A percentile compares a stretch with the other conserved stretches of the same genome.
Conservation (phyloP, 2,797 vertebrate species). For the Phoebastria nigripes region DNA sequence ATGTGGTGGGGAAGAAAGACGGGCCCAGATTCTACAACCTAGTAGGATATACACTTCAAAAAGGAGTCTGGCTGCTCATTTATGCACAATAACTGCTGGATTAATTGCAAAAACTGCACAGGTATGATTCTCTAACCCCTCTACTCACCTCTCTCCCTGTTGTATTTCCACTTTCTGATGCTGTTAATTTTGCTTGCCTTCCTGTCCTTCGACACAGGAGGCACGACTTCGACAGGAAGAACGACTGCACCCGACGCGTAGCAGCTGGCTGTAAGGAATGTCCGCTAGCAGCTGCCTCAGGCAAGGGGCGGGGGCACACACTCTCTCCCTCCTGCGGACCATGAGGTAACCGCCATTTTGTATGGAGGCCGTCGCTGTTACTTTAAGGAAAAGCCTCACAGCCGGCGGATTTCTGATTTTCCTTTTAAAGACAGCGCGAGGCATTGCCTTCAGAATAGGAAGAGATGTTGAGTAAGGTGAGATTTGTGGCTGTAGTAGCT, state of each 20-base stretch:
- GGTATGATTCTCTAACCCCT: fast-evolving
- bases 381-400: no score
- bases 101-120: background rate
- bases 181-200: background rate
- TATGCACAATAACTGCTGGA: fast-evolving
- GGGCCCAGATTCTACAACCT: fast-evolving
- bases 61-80: background rate
- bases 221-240: fast-evolving
- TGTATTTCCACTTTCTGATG: background rate
- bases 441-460: no score
- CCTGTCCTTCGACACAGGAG: background rate
- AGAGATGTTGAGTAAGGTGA: background rate
- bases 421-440: no score
- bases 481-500: background rate
- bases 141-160: background rate
- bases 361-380: fast-evolving
- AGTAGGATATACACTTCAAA: background rate
- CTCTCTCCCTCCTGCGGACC: fast-evolving
- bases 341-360: fast-evolving
- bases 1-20: background rate
- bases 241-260: fast-evolving
- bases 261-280: background rate
- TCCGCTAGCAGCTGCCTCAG: fast-evolving
- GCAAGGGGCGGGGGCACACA: fast-evolving
- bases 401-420: fast-evolving